phyloP scores from a whole-genome alignment of 2,113 vertebrate genomes.

The Phylloscopus trochilus region DNA sequence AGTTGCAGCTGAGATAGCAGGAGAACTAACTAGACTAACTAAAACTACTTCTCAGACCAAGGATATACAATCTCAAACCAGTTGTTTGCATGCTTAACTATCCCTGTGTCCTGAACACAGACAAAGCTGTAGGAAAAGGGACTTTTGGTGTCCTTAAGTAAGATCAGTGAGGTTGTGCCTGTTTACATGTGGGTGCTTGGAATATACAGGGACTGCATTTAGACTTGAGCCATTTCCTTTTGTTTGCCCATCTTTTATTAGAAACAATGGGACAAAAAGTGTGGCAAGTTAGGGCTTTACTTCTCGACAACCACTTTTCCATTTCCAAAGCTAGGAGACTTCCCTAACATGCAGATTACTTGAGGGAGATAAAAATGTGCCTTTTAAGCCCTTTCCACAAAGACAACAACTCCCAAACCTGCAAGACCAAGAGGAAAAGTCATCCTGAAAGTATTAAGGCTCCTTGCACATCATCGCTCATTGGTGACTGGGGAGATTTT shows the following conservation, averaged over 20 bases:
- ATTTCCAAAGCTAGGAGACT: neutral
- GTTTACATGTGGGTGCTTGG: rapidly evolving
- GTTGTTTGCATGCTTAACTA: neutral
- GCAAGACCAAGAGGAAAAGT: conserved; percentile 46
- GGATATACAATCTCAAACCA: neutral
- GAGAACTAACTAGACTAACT: neutral
- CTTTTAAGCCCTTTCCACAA: neutral
- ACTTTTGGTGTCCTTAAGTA: neutral
- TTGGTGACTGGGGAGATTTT: conserved; percentile 71
- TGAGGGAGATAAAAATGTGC: conserved; percentile 25
- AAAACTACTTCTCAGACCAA: neutral
- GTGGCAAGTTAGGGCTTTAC: conserved; percentile 27
- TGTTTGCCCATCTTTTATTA: conserved; percentile 23
- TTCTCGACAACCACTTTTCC: neutral
- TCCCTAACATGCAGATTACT: neutral
- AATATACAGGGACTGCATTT: conserved; percentile 35
- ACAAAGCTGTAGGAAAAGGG: neutral
- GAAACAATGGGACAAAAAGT: conserved; percentile 19
- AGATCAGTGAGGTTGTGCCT: neutral
- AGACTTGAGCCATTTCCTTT: conserved; percentile 11
- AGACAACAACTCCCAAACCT: conserved; percentile 33
- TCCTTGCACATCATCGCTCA: conserved; percentile 44
- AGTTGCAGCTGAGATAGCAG: neutral
- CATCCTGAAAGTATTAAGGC: conserved; percentile 52
- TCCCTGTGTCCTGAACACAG: neutral